Evolutionary conservation across 2,113 vertebrate genomes (phyloP).

Genomic region (Megatriorchis doriae): DNA sequence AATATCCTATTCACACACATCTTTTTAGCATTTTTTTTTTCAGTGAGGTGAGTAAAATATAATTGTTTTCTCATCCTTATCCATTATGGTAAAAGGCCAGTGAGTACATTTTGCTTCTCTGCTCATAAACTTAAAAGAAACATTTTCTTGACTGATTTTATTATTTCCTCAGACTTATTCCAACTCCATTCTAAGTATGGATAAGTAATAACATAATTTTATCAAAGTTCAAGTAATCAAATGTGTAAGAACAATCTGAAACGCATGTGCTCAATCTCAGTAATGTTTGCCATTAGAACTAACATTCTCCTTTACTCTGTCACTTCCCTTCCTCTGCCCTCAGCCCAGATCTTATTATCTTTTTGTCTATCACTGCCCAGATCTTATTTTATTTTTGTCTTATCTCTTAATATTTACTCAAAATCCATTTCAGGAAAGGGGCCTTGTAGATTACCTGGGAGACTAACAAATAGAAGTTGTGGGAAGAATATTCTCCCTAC

Average conservation of each 20-base stretch:
- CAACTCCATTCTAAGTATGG: background rate
- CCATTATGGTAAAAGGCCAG: background rate
- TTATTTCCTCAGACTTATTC: background rate
- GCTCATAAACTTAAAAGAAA: background rate
- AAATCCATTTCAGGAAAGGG: background rate
- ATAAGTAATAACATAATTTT: constrained; percentile 27
- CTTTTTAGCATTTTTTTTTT: background rate
- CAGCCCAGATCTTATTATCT: background rate
- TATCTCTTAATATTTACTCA: background rate
- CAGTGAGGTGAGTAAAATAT: background rate
- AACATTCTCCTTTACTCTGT: background rate
- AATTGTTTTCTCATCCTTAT: background rate
- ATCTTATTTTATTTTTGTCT: background rate
- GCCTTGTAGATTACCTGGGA: background rate
- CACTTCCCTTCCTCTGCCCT: background rate
- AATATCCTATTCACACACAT: background rate
- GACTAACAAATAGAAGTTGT: background rate
- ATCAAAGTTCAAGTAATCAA: constrained; percentile 22
- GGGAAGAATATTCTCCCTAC: background rate
- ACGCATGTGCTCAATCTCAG: background rate
- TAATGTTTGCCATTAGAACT: background rate
- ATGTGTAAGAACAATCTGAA: constrained; percentile 1
- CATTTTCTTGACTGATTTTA: constrained; percentile 14
- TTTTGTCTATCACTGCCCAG: background rate
- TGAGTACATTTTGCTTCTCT: background rate